Evolutionary conservation across 2,888 invertebrate genomes (phyloP).

Genomic region (Cheilosia pagana): DNA sequence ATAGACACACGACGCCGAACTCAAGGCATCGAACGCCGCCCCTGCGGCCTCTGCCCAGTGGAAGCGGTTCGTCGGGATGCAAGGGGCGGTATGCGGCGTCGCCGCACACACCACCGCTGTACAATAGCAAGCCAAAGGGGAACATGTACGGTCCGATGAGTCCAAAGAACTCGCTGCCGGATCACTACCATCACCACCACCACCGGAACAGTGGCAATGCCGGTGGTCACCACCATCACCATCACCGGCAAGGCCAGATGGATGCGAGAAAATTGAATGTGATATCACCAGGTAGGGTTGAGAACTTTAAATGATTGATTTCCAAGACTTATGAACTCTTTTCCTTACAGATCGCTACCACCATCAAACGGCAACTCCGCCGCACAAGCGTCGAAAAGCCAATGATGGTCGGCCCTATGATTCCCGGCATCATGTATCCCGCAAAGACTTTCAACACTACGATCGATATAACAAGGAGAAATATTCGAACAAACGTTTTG

Average conservation of each 20-base stretch:
- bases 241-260: conserved; percentile 78
- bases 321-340: too few relatives aligned
- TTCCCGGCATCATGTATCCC: conserved; percentile 62
- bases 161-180: conserved; percentile 73
- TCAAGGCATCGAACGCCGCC: conserved; percentile 76
- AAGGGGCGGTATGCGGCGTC: conserved; percentile 79
- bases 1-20: conserved; percentile 72
- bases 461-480: conserved; percentile 81
- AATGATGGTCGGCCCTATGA: conserved; percentile 78
- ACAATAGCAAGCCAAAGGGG: conserved; percentile 75
- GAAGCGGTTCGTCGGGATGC: conserved; percentile 55
- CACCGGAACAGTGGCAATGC: conserved; percentile 61
- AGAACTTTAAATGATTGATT: neutral
- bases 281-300: conserved; percentile 79
- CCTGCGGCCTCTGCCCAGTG: conserved; percentile 76
- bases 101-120: conserved; percentile 83
- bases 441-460: conserved; percentile 77
- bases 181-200: conserved; percentile 77
- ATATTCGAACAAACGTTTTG: conserved; percentile 79
- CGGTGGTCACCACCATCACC: conserved; percentile 78
- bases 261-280: conserved; percentile 79
- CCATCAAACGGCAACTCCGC: conserved; percentile 81
- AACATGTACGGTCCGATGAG: conserved; percentile 52
- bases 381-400: conserved; percentile 82
- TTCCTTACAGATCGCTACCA: conserved; percentile 80